Base-by-base conservation (phyloP, 2,888 invertebrate genomes). In the Drosophila yooni region DNA sequence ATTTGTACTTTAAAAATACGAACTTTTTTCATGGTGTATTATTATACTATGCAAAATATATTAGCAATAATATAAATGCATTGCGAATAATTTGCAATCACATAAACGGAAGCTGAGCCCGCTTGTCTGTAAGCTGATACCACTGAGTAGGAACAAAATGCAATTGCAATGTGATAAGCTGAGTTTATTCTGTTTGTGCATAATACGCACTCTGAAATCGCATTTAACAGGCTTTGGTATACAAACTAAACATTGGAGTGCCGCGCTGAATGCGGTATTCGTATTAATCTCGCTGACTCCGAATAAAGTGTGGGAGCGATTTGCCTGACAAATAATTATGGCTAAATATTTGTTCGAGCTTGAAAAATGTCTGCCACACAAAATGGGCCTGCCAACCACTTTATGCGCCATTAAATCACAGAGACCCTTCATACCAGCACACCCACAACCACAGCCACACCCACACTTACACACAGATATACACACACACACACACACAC, bases 381-480 rank as follows among this genome's bases (percentile, higher is more conserved):
- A 61, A 80, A 80, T 76, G 71, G 70, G 70, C 66, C 68, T 60
- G 81, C 59, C 74, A 70, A 61, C 63, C 74, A 69, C 77, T 84
- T 82, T 74, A 79, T 75, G 82, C 57, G 71, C 70, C 84, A 83
- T 83, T 84, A 84, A 83, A 83, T 82, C 74, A 79, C 76, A 59
- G 70, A 65, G 76, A 65, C 64, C 70, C 67, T 66, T 59, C 61
- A 77, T 46, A 46, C 46, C 15, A 53, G 56, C 65, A 66, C 63
- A 62, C 43, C 29, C 21, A 53, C 21, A 33, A 11, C 11, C 68
- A 66, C 61, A 74, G 60, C 54, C 61, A 74, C 68, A 64, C 43
- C 29, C 33, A 53, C 34, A 33, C 15, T 25, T 46, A 62, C 31
- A 61, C 40, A 40, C 54, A 36, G 65, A 64, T 54, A 60, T 50